Conservation (phyloP, 2,888 invertebrate genomes). For the Parnassius glacialis region DNA sequence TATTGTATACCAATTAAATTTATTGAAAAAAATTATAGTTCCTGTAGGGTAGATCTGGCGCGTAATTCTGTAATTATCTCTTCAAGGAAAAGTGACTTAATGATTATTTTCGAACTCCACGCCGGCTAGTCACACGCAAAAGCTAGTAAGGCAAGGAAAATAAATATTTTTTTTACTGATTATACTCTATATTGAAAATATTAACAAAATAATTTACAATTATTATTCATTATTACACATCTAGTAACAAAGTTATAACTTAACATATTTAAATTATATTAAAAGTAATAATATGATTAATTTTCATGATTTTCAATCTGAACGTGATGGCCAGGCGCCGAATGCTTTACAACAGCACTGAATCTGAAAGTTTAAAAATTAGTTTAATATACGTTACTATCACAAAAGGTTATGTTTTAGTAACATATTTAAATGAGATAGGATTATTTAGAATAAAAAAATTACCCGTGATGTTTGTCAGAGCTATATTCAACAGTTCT, state of each 20-base stretch:
- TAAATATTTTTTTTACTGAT: background rate
- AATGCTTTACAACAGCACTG: slow-evolving; percentile 81
- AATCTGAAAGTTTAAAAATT: slow-evolving; percentile 57
- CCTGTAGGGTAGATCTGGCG: no score
- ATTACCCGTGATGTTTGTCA: slow-evolving; percentile 80
- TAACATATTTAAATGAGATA: no score
- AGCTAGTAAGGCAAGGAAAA: background rate
- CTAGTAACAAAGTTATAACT: slow-evolving; percentile 58
- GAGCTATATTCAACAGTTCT: slow-evolving; percentile 82
- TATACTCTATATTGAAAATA: slow-evolving; percentile 14
- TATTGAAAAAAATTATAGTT: no score
- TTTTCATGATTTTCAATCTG: slow-evolving; percentile 62
- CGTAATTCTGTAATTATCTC: no score
- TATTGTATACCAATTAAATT: no score
- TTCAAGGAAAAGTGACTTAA: no score
- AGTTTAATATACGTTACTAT: no score
- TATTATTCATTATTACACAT: slow-evolving; percentile 52
- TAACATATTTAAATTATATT: slow-evolving; percentile 36
- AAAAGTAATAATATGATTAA: slow-evolving; percentile 36
- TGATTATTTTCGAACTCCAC: no score
- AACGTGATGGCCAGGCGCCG: slow-evolving; percentile 67
- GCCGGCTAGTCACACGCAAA: no score
- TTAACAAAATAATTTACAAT: slow-evolving; percentile 30
- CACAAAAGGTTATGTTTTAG: no score
- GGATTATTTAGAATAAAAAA: background rate